Evolutionary conservation across 2,888 invertebrate species (phyloP).

Genomic region (Lochmaea capreae): DNA sequence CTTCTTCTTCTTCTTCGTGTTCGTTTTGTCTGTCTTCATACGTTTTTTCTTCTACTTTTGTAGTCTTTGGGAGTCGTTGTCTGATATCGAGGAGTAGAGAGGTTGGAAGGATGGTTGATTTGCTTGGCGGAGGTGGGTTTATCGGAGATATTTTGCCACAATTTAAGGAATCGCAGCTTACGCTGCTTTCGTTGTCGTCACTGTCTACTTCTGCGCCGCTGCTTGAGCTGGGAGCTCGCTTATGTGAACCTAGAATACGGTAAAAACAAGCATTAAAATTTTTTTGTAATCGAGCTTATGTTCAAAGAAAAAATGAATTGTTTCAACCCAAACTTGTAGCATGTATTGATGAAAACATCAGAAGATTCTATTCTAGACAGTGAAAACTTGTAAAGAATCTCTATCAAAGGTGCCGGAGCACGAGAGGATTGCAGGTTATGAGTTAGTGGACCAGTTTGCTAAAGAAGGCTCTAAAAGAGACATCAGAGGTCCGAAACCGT

Average conservation of each 20-base stretch:
- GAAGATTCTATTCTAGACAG: too few relatives aligned
- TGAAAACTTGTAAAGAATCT: too few relatives aligned
- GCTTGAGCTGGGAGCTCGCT: conserved; percentile 66
- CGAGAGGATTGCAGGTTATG: too few relatives aligned
- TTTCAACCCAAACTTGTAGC: background rate
- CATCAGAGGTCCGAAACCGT: too few relatives aligned
- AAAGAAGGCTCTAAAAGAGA: too few relatives aligned
- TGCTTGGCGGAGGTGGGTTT: conserved; percentile 43
- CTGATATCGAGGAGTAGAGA: conserved; percentile 78
- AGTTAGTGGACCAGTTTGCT: too few relatives aligned
- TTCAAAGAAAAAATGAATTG: background rate
- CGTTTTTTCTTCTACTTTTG: conserved; percentile 69
- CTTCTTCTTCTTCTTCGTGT: conserved; percentile 59
- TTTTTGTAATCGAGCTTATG: background rate
- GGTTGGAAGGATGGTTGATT: conserved; percentile 70
- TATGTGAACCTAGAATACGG: conserved; percentile 60
- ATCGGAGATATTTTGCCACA: conserved; percentile 71
- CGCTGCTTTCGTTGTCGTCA: conserved; percentile 80
- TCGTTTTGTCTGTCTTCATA: conserved; percentile 74
- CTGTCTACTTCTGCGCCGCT: conserved; percentile 76
- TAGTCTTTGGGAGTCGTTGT: conserved; percentile 65
- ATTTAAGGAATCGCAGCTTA: conserved; percentile 86
- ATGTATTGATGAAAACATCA: too few relatives aligned
- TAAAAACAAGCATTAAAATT: background rate
- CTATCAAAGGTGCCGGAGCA: too few relatives aligned